Percentiles rank a stretch among this genome's conserved stretches.
Evolutionary conservation across 64 coral and sea anemone genomes (phyloP).

Genomic region (Montipora capricornis): DNA sequence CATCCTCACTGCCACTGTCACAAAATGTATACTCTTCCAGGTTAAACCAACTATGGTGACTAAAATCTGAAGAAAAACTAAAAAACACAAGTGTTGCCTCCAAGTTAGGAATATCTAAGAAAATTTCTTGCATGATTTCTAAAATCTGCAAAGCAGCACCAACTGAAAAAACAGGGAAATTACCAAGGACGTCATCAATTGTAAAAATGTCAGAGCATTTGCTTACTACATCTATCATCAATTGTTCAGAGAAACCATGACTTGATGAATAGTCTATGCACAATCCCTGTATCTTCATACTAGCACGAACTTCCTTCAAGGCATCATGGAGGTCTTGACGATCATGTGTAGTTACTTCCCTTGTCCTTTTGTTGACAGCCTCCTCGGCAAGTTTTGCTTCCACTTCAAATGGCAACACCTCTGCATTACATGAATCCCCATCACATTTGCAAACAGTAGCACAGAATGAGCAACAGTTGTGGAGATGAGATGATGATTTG

Average conservation of each 20-base stretch:
- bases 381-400: background rate
- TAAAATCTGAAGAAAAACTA: background rate
- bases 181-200: background rate
- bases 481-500: background rate
- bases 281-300: slow-evolving; percentile 4
- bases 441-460: slow-evolving; percentile 34
- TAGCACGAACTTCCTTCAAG: slow-evolving; percentile 19
- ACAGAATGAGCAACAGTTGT: slow-evolving; percentile 57
- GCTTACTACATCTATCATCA: background rate
- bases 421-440: background rate
- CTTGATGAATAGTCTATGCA: slow-evolving; percentile 2
- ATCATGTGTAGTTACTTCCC: slow-evolving; percentile 2
- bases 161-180: slow-evolving; percentile 21
- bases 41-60: background rate
- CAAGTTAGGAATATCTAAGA: slow-evolving; percentile 60
- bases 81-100: slow-evolving; percentile 32
- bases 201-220: background rate
- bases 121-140: slow-evolving; percentile 73
- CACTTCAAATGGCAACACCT: slow-evolving; percentile 8
- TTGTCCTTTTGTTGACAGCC: background rate
- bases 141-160: background rate
- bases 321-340: slow-evolving; percentile 18
- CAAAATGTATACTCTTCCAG: slow-evolving; percentile 28
- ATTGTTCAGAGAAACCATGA: slow-evolving; percentile 62
- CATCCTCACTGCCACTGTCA: background rate